A percentile compares a stretch with the other conserved stretches of the same genome.
These are phyloP conservation scores for Ammospiza nelsoni DNA, from an alignment of 2,113 vertebrate species.

Conservation along the genomic window DNA sequence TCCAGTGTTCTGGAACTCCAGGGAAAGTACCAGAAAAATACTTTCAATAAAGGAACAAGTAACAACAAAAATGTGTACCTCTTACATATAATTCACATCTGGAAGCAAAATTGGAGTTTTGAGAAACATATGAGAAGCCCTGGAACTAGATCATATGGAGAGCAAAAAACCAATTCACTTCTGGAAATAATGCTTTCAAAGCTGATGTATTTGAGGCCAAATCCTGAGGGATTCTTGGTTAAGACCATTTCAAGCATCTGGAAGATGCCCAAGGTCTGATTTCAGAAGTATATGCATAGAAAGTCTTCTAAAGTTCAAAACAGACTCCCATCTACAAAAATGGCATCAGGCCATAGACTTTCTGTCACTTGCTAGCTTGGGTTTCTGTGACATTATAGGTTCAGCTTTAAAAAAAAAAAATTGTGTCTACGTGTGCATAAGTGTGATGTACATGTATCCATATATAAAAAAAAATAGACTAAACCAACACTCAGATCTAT, in stretches of 20 bases:
- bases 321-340: neutral
- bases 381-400: neutral
- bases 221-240: neutral
- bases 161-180: neutral
- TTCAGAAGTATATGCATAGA: neutral
- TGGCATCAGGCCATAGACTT: neutral
- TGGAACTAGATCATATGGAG: conserved; percentile 4
- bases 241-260: neutral
- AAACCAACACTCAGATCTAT: neutral
- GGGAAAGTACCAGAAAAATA: neutral
- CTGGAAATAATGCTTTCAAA: neutral
- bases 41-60: neutral
- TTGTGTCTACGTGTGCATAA: neutral
- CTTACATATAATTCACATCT: neutral
- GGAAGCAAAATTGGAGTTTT: neutral
- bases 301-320: conserved; percentile 4
- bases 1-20: neutral
- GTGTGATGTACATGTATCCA: neutral
- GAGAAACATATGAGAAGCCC: neutral
- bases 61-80: neutral
- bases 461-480: neutral
- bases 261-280: neutral
- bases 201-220: neutral
- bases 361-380: neutral
- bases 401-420: neutral